phyloP scores from a whole-genome alignment of 2,113 vertebrate genomes.

The Haemorhous mexicanus region DNA sequence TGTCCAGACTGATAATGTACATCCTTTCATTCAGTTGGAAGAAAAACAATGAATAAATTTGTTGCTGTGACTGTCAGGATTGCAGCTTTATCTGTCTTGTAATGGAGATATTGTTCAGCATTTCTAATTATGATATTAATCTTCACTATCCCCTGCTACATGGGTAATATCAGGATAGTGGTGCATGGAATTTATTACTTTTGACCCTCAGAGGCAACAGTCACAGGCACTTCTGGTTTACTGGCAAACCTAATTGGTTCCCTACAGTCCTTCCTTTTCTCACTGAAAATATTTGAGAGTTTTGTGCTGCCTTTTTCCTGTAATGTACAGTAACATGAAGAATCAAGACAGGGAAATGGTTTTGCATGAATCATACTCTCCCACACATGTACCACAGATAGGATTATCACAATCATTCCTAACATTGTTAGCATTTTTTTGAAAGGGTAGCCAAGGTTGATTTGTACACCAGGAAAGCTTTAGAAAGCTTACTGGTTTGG shows the following conservation, averaged over 20 bases:
- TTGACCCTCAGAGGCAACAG: slow-evolving; percentile 40
- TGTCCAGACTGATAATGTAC: neutral
- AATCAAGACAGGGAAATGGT: neutral
- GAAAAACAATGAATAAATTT: neutral
- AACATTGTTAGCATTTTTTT: neutral
- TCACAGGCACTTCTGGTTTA: slow-evolving; percentile 1
- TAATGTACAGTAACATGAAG: neutral
- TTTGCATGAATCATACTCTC: neutral
- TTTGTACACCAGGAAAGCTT: neutral
- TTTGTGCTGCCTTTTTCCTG: slow-evolving; percentile 1
- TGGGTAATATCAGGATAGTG: neutral
- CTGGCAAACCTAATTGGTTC: slow-evolving; percentile 38
- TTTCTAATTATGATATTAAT: slow-evolving; percentile 64
- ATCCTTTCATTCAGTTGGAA: neutral
- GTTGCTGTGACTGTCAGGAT: neutral
- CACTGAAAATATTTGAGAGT: slow-evolving; percentile 44
- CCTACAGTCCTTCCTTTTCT: slow-evolving; percentile 19
- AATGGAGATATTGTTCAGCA: neutral
- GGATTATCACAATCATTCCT: neutral
- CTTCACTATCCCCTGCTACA: slow-evolving; percentile 44
- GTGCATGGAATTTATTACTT: slow-evolving; percentile 52
- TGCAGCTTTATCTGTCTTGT: neutral
- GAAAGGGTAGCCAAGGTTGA: neutral
- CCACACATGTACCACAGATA: neutral
- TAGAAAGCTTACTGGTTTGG: neutral